Evolutionary conservation across 1,140 invertebrate species (phyloP).

Genomic region (Lithobius niger): DNA sequence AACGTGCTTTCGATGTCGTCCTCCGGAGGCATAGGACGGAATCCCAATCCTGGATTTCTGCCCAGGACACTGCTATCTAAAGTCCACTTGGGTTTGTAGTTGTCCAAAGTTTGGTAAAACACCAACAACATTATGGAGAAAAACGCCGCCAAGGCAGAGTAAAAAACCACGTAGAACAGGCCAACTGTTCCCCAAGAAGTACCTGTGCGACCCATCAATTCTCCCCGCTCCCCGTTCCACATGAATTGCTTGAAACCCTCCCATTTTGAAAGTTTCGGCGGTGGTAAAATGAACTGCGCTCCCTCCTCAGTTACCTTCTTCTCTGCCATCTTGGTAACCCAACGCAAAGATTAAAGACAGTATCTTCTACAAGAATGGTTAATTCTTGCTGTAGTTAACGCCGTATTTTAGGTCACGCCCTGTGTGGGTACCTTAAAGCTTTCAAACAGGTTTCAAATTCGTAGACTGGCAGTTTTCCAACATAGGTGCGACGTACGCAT

Average conservation of each 20-base stretch:
- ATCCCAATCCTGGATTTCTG: slow-evolving; percentile 83
- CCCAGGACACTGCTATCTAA: slow-evolving; percentile 70
- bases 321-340: slow-evolving; percentile 9
- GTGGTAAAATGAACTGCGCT: slow-evolving; percentile 5
- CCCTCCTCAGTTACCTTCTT: slow-evolving; percentile 1
- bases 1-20: slow-evolving; percentile 83
- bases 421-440: too few species aligned
- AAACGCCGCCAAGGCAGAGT: slow-evolving; percentile 65
- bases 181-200: slow-evolving; percentile 85
- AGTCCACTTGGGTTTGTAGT: slow-evolving; percentile 71
- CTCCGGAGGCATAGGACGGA: slow-evolving; percentile 76
- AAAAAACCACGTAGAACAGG: slow-evolving; percentile 88
- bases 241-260: slow-evolving; percentile 67
- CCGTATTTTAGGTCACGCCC: too few species aligned
- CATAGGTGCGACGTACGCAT: too few species aligned
- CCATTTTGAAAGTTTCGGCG: slow-evolving; percentile 44
- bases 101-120: slow-evolving; percentile 83
- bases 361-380: too few species aligned
- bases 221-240: slow-evolving; percentile 74
- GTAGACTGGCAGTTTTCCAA: too few species aligned
- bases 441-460: too few species aligned
- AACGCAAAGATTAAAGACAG: too few species aligned
- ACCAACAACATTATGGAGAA: slow-evolving; percentile 80
- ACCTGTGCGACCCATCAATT: slow-evolving; percentile 73
- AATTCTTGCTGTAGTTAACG: too few species aligned